phyloP scores from a whole-genome alignment of 2,888 invertebrate species.

The Chloroclysta siterata region DNA sequence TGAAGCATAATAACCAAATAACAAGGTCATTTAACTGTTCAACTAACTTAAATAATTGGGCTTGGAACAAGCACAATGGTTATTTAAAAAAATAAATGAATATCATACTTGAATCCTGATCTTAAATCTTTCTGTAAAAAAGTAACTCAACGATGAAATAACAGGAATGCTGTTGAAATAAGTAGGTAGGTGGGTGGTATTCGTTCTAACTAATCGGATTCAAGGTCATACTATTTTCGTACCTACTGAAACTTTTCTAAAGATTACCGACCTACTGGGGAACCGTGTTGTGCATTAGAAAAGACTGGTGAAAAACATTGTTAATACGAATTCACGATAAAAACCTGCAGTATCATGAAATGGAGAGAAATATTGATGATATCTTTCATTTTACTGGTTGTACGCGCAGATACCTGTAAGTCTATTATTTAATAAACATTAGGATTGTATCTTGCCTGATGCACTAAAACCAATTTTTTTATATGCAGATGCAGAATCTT shows the following conservation, averaged over 20 bases:
- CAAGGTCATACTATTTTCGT: conserved; percentile 39
- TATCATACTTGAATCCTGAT: no score
- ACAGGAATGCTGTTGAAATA: conserved; percentile 20
- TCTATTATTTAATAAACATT: conserved; percentile 1
- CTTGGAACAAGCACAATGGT: no score
- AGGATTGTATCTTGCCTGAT: background rate
- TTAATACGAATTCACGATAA: background rate
- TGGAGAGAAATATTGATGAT: conserved; percentile 13
- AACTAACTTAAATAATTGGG: no score
- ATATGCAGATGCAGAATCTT: conserved; percentile 26
- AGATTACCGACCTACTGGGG: background rate
- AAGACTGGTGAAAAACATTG: background rate
- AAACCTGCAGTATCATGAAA: background rate
- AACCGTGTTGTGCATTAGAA: background rate
- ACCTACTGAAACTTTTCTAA: conserved; percentile 6
- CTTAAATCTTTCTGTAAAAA: no score
- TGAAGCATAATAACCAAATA: no score
- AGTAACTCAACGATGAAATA: background rate
- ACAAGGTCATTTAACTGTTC: no score
- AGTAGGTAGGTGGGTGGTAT: conserved; percentile 14
- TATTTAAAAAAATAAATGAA: no score
- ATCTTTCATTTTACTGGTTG: conserved; percentile 14
- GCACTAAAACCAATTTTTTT: background rate
- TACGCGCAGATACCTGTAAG: conserved; percentile 29
- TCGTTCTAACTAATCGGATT: conserved; percentile 21